Evolutionary conservation across 2,113 vertebrate species (phyloP), one percentile per base, ranked within the genome.

Genomic region (Trogon melanurus): DNA sequence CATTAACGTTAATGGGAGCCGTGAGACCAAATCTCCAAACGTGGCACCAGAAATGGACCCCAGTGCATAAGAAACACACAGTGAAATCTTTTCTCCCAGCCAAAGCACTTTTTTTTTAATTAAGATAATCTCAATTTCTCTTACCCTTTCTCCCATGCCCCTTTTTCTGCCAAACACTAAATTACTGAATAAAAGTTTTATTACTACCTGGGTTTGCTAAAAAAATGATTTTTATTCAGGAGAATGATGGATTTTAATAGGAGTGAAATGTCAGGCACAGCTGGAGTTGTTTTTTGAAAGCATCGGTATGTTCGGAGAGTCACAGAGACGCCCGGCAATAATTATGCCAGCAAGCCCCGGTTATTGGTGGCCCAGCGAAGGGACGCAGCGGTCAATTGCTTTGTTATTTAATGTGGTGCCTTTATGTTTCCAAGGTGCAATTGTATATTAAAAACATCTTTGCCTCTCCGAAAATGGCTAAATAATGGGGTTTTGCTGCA

Each of bases 261-360:
- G 45, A 89, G 73, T 22, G 89, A 97, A 97, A 97, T 97, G 96
- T 96, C 94, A 97, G 96, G 20, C 76, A 38, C 93, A 95, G 96
- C 96, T 95, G 96, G 96, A 71, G 89, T 54, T 81, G 73, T 45
- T 78, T 79, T 96, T 71, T 79, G 62, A 90, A 95, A 93, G 94
- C 79, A n/a, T 56, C 14, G 50, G 58, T 79, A 36, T 72, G 86
- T 88, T 92, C 22, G 25, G 94, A 85, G 95, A 88, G 87, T 75
- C 60, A 74, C 47, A 57, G 93, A 61, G 73, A 61, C 2, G 3
- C 80, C 87, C 3, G 1, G 76, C 73, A 79, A 89, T 89, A 91
- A 92, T 95, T 91, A 90, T 2, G 38, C 54, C 88, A 53, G 76
- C 5, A 57, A 94, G 66, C 64, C 71, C 89, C 1, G 6, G 26